phyloP scores from a whole-genome alignment of 1,140 invertebrate species.

The Aphaenogaster ashmeadi region DNA sequence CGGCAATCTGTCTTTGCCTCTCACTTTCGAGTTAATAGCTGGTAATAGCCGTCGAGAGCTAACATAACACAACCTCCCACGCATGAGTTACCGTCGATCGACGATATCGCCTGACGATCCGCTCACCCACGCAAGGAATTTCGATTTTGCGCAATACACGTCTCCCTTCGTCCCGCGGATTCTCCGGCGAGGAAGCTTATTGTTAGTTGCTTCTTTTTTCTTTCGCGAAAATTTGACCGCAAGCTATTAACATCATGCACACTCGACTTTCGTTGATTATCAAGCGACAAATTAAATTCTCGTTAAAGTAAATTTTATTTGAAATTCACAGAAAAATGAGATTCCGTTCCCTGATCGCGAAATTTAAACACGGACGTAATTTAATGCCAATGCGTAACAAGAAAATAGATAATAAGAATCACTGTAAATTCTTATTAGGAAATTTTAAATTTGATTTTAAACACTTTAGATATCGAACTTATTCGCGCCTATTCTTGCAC shows the following conservation, averaged over 20 bases:
- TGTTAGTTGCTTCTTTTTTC: background rate
- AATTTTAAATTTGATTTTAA: background rate
- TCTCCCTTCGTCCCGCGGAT: background rate
- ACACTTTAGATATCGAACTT: background rate
- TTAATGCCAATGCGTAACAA: background rate
- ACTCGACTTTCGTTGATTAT: background rate
- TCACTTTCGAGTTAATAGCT: slow-evolving; percentile 73
- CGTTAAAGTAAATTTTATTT: background rate
- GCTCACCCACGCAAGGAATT: slow-evolving; percentile 24
- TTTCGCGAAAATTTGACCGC: background rate
- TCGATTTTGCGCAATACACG: slow-evolving; percentile 36
- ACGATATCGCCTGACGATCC: slow-evolving; percentile 57
- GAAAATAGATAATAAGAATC: background rate
- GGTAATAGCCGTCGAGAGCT: slow-evolving; percentile 78
- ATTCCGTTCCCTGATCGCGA: background rate
- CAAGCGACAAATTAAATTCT: slow-evolving; percentile 10
- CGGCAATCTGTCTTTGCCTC: slow-evolving; percentile 76
- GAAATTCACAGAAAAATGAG: background rate
- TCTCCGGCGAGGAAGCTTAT: background rate
- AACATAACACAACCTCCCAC: slow-evolving; percentile 67
- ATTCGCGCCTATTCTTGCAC: background rate
- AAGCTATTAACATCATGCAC: background rate
- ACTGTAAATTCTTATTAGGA: background rate
- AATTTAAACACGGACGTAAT: background rate
- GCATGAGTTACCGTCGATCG: slow-evolving; percentile 61